Conservation (phyloP, 2,797 vertebrate species). For the Alauda arvensis region DNA sequence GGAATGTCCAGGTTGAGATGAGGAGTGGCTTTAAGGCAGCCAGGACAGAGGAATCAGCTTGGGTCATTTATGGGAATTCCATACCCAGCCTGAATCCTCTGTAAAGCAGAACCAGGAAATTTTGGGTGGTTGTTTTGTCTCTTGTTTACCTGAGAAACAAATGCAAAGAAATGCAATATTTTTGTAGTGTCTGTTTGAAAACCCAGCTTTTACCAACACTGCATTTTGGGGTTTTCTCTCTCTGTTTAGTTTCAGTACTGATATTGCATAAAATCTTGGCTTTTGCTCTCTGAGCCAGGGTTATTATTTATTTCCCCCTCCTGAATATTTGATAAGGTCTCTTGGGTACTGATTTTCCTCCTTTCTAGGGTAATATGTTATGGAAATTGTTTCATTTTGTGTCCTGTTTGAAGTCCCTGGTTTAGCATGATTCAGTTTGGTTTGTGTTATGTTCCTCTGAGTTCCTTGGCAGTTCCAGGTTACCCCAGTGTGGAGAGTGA, state of each 20-base stretch:
- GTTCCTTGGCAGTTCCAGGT: not conserved
- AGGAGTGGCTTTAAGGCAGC: not conserved
- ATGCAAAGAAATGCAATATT: not conserved
- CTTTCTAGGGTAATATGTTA: not conserved
- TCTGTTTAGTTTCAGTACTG: not conserved
- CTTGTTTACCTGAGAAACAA: not conserved
- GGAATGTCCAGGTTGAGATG: not conserved
- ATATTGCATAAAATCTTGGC: not conserved
- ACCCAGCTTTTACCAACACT: not conserved
- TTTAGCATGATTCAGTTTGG: not conserved
- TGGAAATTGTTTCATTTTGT: slow-evolving; percentile 22
- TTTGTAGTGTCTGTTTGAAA: not conserved
- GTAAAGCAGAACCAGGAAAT: not conserved
- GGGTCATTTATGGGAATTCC: not conserved
- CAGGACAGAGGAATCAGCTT: not conserved
- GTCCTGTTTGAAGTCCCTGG: not conserved
- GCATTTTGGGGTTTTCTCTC: not conserved
- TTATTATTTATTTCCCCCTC: not conserved
- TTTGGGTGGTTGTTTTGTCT: not conserved
- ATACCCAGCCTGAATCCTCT: not conserved
- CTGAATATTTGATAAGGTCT: not conserved
- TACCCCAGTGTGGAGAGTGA: not conserved
- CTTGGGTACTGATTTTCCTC: slow-evolving; percentile 1
- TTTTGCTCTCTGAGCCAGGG: not conserved
- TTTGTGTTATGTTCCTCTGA: not conserved